Conservation (phyloP, 2,113 vertebrate species). For the Rhineura floridana region DNA sequence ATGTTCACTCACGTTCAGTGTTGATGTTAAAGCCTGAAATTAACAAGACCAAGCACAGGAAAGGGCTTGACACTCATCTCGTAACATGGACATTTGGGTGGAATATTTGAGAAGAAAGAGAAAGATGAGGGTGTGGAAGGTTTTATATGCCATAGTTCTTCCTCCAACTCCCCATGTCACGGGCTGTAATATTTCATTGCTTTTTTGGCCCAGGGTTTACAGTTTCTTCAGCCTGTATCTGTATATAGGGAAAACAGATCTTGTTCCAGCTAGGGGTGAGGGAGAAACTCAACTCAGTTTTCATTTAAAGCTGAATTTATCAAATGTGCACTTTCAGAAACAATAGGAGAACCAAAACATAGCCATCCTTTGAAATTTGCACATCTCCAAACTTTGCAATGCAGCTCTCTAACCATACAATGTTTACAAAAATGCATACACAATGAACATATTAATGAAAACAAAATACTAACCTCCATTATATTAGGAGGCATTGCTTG, state of each 20-base stretch:
- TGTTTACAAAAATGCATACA: too few relatives aligned
- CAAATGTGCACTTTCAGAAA: too few relatives aligned
- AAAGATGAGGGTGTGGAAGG: background rate
- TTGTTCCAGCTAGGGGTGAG: too few relatives aligned
- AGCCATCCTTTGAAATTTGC: too few relatives aligned
- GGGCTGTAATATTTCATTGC: background rate
- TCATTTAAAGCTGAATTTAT: too few relatives aligned
- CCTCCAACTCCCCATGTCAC: background rate
- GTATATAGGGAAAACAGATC: background rate
- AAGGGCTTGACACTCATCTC: background rate
- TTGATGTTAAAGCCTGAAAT: conserved; percentile 28
- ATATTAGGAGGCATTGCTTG: too few relatives aligned
- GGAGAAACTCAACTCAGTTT: too few relatives aligned
- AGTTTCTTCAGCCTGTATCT: background rate
- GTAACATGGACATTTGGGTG: accelerated
- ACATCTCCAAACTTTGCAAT: too few relatives aligned
- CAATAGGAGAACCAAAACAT: too few relatives aligned
- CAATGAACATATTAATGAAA: too few relatives aligned
- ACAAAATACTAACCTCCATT: too few relatives aligned
- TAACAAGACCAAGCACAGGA: background rate
- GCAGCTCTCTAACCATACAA: too few relatives aligned
- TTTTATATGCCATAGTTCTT: accelerated
- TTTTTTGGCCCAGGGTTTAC: background rate
- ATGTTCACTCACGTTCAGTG: conserved; percentile 35
- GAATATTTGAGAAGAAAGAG: background rate